phyloP scores from a whole-genome alignment of 2,797 vertebrate genomes.

The Spondyliosoma cantharus region DNA sequence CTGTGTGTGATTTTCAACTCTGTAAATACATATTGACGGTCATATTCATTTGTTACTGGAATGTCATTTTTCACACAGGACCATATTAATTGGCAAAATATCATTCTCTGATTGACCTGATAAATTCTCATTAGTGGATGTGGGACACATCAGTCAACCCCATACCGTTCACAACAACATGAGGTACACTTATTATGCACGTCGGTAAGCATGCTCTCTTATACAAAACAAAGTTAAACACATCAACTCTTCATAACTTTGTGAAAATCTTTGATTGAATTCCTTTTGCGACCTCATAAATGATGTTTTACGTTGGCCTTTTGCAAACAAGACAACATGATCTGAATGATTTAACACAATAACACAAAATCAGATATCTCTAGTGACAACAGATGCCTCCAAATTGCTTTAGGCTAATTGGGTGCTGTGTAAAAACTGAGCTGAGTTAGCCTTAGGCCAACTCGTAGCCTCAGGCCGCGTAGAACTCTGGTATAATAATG shows the following conservation, averaged over 20 bases:
- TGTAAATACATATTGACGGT: conserved; percentile 33
- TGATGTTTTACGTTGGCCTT: conserved; percentile 15
- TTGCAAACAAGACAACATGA: conserved; percentile 41
- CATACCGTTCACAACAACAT: conserved; percentile 24
- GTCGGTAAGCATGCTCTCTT: conserved; percentile 16
- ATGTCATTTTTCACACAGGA: conserved; percentile 53
- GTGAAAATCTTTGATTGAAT: conserved; percentile 11
- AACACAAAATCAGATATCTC: conserved; percentile 44
- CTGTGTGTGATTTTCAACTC: conserved; percentile 2
- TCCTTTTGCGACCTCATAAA: not conserved
- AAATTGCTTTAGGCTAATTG: conserved; percentile 70
- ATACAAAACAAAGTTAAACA: conserved; percentile 18
- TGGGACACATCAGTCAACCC: conserved; percentile 27
- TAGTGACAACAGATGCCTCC: conserved; percentile 55
- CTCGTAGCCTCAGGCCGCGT: conserved; percentile 60
- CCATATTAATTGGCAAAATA: conserved; percentile 65
- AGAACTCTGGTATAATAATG: conserved; percentile 62
- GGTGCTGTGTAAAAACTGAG: conserved; percentile 50
- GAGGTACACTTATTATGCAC: conserved; percentile 21
- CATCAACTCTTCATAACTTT: conserved; percentile 4
- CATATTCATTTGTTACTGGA: conserved; percentile 28
- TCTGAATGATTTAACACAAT: conserved; percentile 54
- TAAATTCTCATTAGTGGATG: conserved; percentile 67
- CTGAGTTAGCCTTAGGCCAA: conserved; percentile 64
- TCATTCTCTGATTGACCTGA: conserved; percentile 58